phyloP scores from a whole-genome alignment of 2,113 vertebrate genomes.

The Indicator indicator region DNA sequence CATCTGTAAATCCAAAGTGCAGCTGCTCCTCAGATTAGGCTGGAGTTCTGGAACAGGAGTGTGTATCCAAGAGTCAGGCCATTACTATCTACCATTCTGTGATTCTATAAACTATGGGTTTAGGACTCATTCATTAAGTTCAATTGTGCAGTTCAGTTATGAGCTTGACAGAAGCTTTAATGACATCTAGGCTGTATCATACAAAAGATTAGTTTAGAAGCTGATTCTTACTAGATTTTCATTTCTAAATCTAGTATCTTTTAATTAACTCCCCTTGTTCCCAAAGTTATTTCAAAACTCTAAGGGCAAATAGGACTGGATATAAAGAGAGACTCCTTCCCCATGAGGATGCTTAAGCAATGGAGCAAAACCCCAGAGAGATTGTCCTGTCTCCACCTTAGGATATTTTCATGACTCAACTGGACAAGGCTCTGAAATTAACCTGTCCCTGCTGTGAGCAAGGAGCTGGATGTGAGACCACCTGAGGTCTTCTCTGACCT shows the following conservation, averaged over 20 bases:
- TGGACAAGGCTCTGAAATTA: neutral
- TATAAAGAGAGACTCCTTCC: neutral
- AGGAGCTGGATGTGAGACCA: neutral
- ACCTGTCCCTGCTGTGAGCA: neutral
- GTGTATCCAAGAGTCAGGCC: too few relatives aligned
- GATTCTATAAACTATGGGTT: neutral
- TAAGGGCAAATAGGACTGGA: neutral
- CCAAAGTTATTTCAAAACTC: neutral
- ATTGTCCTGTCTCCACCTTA: neutral
- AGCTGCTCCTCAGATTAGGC: neutral
- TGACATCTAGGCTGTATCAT: neutral
- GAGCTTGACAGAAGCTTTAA: neutral
- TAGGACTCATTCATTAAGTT: neutral
- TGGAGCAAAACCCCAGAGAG: fast-evolving
- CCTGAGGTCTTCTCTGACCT: neutral
- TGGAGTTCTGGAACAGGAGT: fast-evolving
- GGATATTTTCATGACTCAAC: neutral
- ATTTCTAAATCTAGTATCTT: neutral
- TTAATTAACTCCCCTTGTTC: neutral
- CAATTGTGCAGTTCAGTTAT: neutral
- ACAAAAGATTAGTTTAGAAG: neutral
- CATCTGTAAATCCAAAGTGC: neutral
- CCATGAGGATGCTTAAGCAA: neutral
- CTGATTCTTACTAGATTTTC: neutral
- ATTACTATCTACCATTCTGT: too few relatives aligned